phyloP scores from a whole-genome alignment of 2,888 invertebrate genomes.

The Caenorhabditis sinica region DNA sequence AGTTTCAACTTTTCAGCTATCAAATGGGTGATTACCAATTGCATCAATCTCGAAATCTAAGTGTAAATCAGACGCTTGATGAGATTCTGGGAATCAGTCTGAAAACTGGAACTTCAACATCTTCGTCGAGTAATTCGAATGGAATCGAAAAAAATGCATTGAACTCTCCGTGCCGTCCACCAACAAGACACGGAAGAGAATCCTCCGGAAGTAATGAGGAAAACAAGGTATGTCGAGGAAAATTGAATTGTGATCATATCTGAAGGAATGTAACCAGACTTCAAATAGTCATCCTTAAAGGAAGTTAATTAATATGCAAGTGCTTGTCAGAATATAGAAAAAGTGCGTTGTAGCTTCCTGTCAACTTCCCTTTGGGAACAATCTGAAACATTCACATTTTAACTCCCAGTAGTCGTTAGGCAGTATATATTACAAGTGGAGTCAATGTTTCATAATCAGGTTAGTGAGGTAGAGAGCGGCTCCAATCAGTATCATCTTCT shows the following conservation, averaged over 20 bases:
- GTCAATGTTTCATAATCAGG: neutral
- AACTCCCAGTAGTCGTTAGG: too few species aligned
- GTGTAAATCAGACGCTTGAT: constrained; percentile 64
- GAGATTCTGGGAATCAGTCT: constrained; percentile 55
- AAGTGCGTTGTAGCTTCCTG: neutral
- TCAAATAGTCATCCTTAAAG: too few species aligned
- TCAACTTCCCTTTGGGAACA: too few species aligned
- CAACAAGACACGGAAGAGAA: constrained; percentile 70
- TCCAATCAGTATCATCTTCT: too few species aligned
- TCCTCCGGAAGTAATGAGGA: constrained; percentile 67
- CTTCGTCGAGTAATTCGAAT: constrained; percentile 9
- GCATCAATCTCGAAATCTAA: constrained; percentile 59
- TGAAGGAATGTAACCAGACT: neutral
- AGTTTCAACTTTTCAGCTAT: neutral
- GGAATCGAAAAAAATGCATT: constrained; percentile 42
- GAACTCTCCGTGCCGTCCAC: constrained; percentile 64
- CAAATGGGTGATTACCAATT: constrained; percentile 40
- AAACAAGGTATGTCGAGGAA: constrained; percentile 51
- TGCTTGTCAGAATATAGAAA: too few species aligned
- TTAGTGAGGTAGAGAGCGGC: too few species aligned
- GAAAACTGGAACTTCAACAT: constrained; percentile 1
- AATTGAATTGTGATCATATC: neutral
- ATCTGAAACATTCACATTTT: too few species aligned
- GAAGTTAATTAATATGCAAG: neutral
- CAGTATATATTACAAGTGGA: too few species aligned